Conservation (phyloP, 2,113 vertebrate species). For the Dicentrarchus labrax region DNA sequence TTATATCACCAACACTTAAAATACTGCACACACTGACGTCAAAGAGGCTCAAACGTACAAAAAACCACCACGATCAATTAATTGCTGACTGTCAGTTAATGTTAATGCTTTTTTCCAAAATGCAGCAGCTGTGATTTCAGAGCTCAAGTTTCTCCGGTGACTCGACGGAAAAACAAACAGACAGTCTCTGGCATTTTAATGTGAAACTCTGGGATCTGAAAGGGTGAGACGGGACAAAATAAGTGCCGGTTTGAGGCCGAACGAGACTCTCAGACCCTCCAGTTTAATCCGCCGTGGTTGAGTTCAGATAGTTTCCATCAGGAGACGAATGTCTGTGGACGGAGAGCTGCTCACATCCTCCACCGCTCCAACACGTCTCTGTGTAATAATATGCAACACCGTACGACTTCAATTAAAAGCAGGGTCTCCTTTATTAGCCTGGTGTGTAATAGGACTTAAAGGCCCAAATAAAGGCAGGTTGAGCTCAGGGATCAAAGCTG, state of each 20-base stretch:
- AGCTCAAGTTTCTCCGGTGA: conserved; percentile 10
- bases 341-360: not conserved
- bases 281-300: conserved; percentile 5
- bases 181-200: not conserved
- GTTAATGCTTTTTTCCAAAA: conserved; percentile 9
- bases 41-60: not conserved
- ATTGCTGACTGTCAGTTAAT: not conserved
- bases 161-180: not conserved
- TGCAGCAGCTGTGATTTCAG: not conserved
- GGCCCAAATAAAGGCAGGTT: too few species aligned
- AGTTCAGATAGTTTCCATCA: conserved; percentile 36
- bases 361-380: not conserved
- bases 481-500: too few species aligned
- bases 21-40: too few species aligned
- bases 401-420: too few species aligned
- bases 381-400: too few species aligned
- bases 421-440: too few species aligned
- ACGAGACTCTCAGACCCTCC: not conserved
- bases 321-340: not conserved
- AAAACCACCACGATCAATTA: not conserved
- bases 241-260: conserved; percentile 11
- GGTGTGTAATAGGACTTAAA: too few species aligned
- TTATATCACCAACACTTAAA: too few species aligned
- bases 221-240: conserved; percentile 14
- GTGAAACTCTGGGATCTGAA: conserved; percentile 2